Percentiles rank a stretch among this genome's conserved stretches.
phyloP scores from a whole-genome alignment of 1,140 invertebrate species.

The Carposina sasakii region DNA sequence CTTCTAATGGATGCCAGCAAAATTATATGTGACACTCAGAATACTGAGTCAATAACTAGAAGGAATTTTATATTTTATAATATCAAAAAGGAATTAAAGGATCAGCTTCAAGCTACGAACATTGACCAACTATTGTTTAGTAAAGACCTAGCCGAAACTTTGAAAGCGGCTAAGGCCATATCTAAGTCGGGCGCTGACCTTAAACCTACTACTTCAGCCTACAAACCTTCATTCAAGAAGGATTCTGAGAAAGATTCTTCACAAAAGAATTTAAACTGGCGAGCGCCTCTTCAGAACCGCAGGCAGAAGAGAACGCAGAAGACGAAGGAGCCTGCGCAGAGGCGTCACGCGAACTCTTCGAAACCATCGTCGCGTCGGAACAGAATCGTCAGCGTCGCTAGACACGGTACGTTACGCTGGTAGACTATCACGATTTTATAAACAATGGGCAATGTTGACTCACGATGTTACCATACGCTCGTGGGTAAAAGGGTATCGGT shows the following conservation, averaged over 20 bases:
- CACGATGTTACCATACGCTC: not conserved
- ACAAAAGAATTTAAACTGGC: constrained; percentile 24
- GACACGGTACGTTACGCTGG: not conserved
- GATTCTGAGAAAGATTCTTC: not conserved
- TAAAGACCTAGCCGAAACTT: not conserved
- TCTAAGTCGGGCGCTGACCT: not conserved
- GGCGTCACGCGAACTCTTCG: not conserved
- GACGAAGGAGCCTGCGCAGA: not conserved
- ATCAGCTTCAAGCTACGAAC: not conserved
- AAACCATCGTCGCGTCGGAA: not conserved
- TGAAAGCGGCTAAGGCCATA: not conserved
- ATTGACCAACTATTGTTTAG: not conserved
- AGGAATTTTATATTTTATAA: not conserved
- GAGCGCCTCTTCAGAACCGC: constrained; percentile 12
- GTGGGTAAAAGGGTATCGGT: constrained; percentile 2
- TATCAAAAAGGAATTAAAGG: not conserved
- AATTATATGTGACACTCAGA: constrained; percentile 4
- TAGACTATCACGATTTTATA: not conserved
- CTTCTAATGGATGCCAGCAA: not conserved
- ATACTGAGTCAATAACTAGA: constrained; percentile 1
- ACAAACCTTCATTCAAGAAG: not conserved
- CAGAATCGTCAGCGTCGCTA: not conserved
- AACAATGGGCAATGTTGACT: constrained; percentile 3
- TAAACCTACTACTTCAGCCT: not conserved
- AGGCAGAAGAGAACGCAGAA: constrained; percentile 7